Evolutionary conservation across 2,113 vertebrate genomes (phyloP).

Genomic region (Cinclus mexicanus): DNA sequence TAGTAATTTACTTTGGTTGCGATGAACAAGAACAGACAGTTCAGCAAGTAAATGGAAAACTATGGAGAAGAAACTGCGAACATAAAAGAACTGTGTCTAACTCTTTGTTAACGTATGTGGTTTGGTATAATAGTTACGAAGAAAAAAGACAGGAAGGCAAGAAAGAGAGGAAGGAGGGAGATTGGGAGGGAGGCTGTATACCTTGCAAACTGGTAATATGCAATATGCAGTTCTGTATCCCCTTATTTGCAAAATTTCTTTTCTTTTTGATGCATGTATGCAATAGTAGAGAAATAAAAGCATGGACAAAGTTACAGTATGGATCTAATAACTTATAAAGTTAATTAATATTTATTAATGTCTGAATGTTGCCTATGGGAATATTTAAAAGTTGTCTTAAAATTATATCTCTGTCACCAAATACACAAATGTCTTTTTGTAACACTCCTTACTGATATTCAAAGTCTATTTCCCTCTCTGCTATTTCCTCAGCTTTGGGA

Average conservation of each 20-base stretch:
- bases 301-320: neutral
- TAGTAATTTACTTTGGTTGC: neutral
- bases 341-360: neutral
- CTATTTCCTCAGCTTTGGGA: neutral
- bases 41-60: neutral
- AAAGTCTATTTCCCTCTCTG: neutral
- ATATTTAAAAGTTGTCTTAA: neutral
- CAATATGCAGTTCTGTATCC: neutral
- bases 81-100: neutral
- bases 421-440: neutral
- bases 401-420: neutral
- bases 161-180: neutral
- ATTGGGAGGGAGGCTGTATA: accelerated
- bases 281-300: neutral
- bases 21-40: neutral
- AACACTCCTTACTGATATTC: neutral
- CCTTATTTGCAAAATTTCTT: neutral
- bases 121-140: neutral
- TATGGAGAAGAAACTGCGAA: neutral
- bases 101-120: neutral
- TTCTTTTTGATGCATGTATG: neutral
- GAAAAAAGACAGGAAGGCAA: neutral
- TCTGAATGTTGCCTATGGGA: neutral
- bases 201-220: neutral
- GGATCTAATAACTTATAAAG: neutral